Base-by-base conservation (phyloP, 2,113 vertebrate species). In the Coregonus clupeaformis region DNA sequence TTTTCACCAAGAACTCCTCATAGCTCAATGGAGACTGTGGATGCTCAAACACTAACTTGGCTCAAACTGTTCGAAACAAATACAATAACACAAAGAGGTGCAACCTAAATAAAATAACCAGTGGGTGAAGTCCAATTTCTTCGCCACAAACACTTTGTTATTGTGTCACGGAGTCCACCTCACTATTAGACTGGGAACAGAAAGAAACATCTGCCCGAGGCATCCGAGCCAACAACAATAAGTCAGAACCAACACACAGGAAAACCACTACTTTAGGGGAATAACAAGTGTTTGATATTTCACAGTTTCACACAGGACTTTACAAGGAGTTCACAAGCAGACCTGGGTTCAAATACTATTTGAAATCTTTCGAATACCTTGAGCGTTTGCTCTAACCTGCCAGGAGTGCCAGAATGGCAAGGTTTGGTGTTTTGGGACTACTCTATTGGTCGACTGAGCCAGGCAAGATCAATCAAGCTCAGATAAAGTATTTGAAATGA, bases 1-100 rank as follows among this genome's bases (percentile, higher is more conserved):
- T 81, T 90, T 88, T 81, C 86, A 86, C 82, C 74, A 74, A 88
- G 83, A 81, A 82, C 86, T 42, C 9, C 36, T 42, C 9, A 27
- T 27, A 85, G 81, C 76, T 75, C 77, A 81, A 52, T 52, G 14
- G 77, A 79, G 67, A 85, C 80, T 84, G 86, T 88, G 84, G 86
- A 27, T 24, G 86, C 87, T 88, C 76, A 78, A 87, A 85, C 78
- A 77, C 74, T 68, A 18, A 83, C 72, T 75, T 81, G 77, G 77
- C 82, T 84, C 80, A 87, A 79, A 80, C 75, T 45, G n/a, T n/a
- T 22, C 9, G n/a, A 68, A 73, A 74, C 64, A 72, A 14, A 27
- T 6, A 42, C 36, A 42, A 42, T 42, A 42, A 11, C 20, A 71
- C 49, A 25, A 72, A 74, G 13, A 69, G 70, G 29, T 45, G 71